These are phyloP conservation scores for Pungitius pungitius DNA, from an alignment of 2,113 vertebrate species.

Conservation along the genomic window DNA sequence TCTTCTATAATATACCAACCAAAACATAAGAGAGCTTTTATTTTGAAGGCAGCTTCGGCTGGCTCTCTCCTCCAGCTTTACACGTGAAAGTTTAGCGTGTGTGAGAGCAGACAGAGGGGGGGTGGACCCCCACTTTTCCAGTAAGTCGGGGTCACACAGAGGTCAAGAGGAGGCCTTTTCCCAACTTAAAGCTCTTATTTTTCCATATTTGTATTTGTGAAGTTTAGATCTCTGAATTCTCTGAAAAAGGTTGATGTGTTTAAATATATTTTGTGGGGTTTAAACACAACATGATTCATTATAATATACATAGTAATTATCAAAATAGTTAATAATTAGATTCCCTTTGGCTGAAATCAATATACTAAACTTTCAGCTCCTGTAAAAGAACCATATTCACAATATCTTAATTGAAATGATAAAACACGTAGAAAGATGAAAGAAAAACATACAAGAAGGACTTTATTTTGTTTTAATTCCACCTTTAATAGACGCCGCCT, in stretches of 20 bases:
- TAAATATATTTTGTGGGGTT: background rate
- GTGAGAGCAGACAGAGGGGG: background rate
- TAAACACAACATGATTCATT: background rate
- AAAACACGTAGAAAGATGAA: background rate
- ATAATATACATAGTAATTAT: too few relatives aligned
- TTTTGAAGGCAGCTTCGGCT: constrained; percentile 19
- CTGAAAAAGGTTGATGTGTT: background rate
- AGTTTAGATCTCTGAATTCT: background rate
- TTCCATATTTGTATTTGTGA: background rate
- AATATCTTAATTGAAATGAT: background rate
- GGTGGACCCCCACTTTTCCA: background rate
- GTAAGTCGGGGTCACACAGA: constrained; percentile 42
- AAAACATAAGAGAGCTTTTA: constrained; percentile 29
- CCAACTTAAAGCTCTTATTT: background rate
- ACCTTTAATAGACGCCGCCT: constrained; percentile 86
- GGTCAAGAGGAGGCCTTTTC: constrained; percentile 26
- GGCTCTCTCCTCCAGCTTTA: constrained; percentile 2
- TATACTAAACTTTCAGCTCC: background rate
- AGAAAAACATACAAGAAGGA: background rate
- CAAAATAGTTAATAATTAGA: background rate
- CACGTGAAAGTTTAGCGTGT: background rate
- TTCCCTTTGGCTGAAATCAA: background rate
- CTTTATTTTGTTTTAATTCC: constrained; percentile 65
- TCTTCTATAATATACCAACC: background rate
- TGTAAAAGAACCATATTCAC: background rate